Evolutionary conservation across 1,140 invertebrate genomes (phyloP).

Genomic region (Magallana ariakensis): DNA sequence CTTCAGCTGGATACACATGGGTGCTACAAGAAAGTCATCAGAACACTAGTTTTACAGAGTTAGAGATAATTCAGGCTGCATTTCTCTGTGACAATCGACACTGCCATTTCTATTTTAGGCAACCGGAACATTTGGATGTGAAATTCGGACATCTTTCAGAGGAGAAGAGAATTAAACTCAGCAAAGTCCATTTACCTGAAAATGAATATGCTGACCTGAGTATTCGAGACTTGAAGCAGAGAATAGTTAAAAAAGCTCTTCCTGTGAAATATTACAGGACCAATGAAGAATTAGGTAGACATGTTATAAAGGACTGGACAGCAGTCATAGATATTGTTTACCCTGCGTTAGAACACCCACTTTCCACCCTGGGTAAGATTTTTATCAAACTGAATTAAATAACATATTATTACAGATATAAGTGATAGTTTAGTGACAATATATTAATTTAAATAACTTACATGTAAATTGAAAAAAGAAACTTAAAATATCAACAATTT

Average conservation of each 20-base stretch:
- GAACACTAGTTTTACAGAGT: conserved; percentile 75
- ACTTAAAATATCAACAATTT: no score
- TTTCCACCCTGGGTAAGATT: conserved; percentile 44
- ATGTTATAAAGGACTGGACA: conserved; percentile 75
- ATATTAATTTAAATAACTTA: no score
- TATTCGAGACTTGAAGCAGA: conserved; percentile 74
- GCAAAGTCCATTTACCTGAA: conserved; percentile 63
- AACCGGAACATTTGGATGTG: conserved; percentile 75
- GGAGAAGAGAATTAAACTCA: conserved; percentile 55
- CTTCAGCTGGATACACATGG: conserved; percentile 74
- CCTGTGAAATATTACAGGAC: conserved; percentile 76
- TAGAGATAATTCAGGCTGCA: conserved; percentile 77
- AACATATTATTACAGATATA: no score
- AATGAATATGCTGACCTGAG: conserved; percentile 73
- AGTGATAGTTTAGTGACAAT: no score
- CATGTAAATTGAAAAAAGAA: no score
- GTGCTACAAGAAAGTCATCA: conserved; percentile 72
- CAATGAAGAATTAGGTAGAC: conserved; percentile 70
- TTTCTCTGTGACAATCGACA: conserved; percentile 70
- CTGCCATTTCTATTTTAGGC: conserved; percentile 76
- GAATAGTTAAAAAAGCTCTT: conserved; percentile 77
- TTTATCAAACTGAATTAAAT: no score
- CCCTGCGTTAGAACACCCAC: conserved; percentile 64
- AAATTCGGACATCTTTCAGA: conserved; percentile 66
- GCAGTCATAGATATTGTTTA: conserved; percentile 74